These are phyloP conservation scores for Macrotis lagotis DNA, from an alignment of 2,113 vertebrate species.

Conservation along the genomic window DNA sequence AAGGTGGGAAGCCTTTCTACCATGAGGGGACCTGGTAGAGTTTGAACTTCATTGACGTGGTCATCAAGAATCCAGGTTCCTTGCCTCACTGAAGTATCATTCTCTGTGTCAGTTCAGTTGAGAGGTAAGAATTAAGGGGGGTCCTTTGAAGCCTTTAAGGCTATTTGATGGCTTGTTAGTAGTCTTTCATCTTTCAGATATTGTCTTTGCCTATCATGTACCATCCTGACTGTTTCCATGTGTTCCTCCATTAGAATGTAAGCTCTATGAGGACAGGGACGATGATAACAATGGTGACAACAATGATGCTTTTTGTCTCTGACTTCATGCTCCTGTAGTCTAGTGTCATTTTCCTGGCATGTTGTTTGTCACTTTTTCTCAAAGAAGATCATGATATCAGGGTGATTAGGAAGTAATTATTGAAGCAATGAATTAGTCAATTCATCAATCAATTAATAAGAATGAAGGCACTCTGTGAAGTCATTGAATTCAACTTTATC, in stretches of 20 bases:
- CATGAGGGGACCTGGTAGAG: not conserved
- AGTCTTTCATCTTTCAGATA: not conserved
- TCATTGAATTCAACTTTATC: not conserved
- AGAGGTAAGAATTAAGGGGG: not conserved
- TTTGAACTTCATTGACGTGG: not conserved
- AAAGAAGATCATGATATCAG: too few species aligned
- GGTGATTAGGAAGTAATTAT: not conserved
- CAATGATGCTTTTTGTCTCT: not conserved
- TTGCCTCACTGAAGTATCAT: not conserved
- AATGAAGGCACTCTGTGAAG: not conserved
- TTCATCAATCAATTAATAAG: not conserved
- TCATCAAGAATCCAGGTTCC: not conserved
- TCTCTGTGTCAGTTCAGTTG: not conserved
- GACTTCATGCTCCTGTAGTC: not conserved
- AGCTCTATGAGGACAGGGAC: not conserved
- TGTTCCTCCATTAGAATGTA: not conserved
- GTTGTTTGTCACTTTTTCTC: too few species aligned
- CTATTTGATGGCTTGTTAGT: not conserved
- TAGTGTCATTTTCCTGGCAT: not conserved
- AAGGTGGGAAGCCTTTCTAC: not conserved
- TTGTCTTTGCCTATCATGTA: not conserved
- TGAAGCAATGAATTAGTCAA: not conserved
- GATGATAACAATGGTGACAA: not conserved
- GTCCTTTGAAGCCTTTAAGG: not conserved
- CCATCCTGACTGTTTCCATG: not conserved